Evolutionary conservation across 2,113 vertebrate genomes (phyloP).

Genomic region (Anseranas semipalmata): DNA sequence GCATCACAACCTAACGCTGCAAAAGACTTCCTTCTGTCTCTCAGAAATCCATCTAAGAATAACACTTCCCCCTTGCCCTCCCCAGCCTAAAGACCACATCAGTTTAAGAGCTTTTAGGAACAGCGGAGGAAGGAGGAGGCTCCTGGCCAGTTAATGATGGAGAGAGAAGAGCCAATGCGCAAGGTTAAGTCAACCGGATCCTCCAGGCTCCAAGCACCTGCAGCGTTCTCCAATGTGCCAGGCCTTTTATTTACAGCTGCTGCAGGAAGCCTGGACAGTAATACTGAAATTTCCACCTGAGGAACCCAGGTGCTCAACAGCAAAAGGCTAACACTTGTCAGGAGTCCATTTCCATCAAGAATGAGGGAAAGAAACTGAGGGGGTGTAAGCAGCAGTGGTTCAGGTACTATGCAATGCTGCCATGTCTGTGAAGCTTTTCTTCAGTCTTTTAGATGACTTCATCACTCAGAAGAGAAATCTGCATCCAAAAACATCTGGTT

Average conservation of each 20-base stretch:
- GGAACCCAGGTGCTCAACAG: background rate
- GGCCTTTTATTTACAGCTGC: background rate
- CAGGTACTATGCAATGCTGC: background rate
- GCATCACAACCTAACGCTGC: background rate
- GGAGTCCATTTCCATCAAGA: background rate
- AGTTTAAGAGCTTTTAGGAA: background rate
- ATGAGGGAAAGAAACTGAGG: background rate
- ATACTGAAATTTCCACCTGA: background rate
- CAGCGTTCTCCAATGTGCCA: background rate
- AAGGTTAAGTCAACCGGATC: background rate
- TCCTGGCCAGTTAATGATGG: background rate
- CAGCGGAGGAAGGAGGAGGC: background rate
- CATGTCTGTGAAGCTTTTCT: background rate
- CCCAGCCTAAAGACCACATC: background rate
- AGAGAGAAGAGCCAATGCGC: background rate
- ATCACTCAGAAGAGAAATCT: background rate
- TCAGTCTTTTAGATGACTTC: background rate
- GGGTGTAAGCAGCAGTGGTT: background rate
- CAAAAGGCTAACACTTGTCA: background rate
- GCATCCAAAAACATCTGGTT: constrained; percentile 31
- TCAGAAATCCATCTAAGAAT: background rate
- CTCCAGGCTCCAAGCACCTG: background rate
- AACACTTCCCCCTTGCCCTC: background rate
- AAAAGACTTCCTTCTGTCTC: background rate
- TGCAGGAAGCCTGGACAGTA: background rate